Evolutionary conservation across 2,888 invertebrate genomes (phyloP), one percentile per base, ranked within the genome.

Genomic region (Malacosoma neustria): DNA sequence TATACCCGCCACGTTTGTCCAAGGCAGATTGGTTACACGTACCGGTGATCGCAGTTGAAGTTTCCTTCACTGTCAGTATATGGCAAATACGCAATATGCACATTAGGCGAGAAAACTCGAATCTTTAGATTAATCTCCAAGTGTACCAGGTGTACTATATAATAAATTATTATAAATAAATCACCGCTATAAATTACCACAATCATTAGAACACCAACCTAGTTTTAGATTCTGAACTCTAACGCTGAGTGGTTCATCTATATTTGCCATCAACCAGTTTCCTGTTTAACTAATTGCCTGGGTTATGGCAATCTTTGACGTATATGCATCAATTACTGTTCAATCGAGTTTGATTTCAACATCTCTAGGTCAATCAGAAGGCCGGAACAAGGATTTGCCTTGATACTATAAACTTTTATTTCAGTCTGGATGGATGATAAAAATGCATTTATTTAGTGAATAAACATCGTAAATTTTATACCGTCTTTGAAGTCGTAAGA

Each of bases 291-390:
- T 59, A 48, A 57, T 52, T 49, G 22, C 46, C 49, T 50, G 45
- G 39, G 47, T 36, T 39, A 39, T 38, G 34, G 43, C 43, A 54
- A 61, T 63, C 52, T 22, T 22, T 22, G 22, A 22, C 22, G 22
- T 51, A 51, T 51, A 46, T 38, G 44, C 57, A 62, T 69, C 61
- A 58, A 60, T 62, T 62, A 61, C 53, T 60, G 57, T 55, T 53
- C 43, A 51, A 70, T 72, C 57, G 59, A 41, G 51, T 43, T 51
- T n/a, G n/a, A n/a, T 48, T 51, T 51, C 46, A 72, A 72, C 65
- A 59, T 59, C 58, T 79, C 74, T 74, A 76, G 77, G 77, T 54
- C 72, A 57, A 41, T 37, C 36, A 49, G 66, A 72, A 73, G 67
- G 71, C 58, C 63, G 48, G 48, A 52, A 38, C 45, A 54, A 57